A percentile compares a stretch with the other conserved stretches of the same genome.
Conservation (phyloP, 1,140 invertebrate species). For the Cydia amplana region DNA sequence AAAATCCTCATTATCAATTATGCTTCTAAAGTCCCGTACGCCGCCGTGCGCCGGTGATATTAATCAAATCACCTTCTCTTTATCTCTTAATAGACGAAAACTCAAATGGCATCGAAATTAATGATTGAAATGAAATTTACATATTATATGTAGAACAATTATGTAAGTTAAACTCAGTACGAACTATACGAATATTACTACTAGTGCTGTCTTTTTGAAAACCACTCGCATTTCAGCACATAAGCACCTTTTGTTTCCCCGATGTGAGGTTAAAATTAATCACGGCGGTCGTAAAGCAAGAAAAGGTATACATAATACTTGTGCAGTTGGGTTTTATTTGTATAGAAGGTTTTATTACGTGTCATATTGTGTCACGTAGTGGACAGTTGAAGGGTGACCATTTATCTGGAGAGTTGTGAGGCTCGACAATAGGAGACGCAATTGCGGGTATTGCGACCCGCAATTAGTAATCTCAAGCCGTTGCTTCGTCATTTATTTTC, state of each 20-base stretch:
- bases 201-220: neutral
- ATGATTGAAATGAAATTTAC: no score
- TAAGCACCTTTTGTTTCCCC: neutral
- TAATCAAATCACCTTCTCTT: no score
- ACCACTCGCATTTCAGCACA: neutral
- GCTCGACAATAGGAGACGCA: neutral
- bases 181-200: neutral
- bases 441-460: no score
- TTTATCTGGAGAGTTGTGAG: neutral
- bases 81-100: no score
- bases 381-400: neutral
- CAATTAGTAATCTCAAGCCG: conserved; percentile 3
- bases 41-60: no score
- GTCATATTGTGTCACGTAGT: neutral
- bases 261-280: neutral
- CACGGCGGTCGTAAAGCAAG: neutral
- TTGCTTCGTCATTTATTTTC: neutral
- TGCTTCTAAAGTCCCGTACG: no score
- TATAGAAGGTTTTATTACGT: neutral
- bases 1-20: no score
- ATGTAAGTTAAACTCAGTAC: neutral
- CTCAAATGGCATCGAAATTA: no score
- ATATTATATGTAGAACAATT: no score
- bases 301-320: neutral
- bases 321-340: neutral